Base-by-base conservation (phyloP, 2,888 invertebrate species). In the Pollenia griseotomentosa region DNA sequence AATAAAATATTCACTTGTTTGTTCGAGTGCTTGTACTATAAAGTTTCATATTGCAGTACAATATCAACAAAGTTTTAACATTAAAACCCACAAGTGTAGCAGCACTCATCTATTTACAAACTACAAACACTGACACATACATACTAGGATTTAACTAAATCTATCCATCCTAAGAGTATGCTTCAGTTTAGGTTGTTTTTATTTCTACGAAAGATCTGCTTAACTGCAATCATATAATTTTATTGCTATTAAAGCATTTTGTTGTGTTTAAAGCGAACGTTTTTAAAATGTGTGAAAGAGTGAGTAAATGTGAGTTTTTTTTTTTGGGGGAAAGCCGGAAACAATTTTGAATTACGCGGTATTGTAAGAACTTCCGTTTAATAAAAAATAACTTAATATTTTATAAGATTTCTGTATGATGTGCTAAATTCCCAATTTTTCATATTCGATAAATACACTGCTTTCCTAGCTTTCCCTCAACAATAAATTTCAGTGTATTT, bases 111-210 rank as follows among this genome's bases (percentile, higher is more conserved):
- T 6, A 33, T 33, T 33, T 33, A 33, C 33, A 33, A 33, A 33
- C 33, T 19, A 5, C 59, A 66, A 33, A 23, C 19, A 51, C 57
- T 61, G 14, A 33, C 14, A 7, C 11, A 33, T 7, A 14, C n/a
- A 2, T n/a, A 61, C n/a, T 23, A 9, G 19, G 11, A 66, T 42
- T n/a, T 55, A 3, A 16, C 46, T 73, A 14, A 44, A 59, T 44
- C 74, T 57, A 16, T 80, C 23, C 14, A 74, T 66, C 82, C 74
- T 82, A 44, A n/a, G 68, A 75, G 74, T 68, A 75, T 75, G 66
- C 82, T 82, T 59, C 23, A 66, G 16, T 82, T 51, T 48, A 48
- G 40, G 11, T 65, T 33, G 33, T 4, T 53, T 68, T 46, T 11
- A 53, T 73, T 63, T 33, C 16, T 33, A 33, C 46, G 53, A 63